phyloP scores from a whole-genome alignment of 2,888 invertebrate genomes.

The Hipparchia semele region DNA sequence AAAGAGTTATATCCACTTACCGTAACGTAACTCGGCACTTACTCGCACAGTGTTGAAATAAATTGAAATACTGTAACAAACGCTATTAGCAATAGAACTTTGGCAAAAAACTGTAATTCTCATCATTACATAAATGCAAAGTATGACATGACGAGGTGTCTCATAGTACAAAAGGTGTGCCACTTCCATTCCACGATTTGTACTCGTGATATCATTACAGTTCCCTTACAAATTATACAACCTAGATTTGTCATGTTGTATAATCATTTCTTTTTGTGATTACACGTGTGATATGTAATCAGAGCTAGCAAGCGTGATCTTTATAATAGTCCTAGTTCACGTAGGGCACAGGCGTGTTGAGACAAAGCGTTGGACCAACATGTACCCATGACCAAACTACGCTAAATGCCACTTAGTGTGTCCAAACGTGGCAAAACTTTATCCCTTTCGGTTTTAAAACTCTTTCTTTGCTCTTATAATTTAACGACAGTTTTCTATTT shows the following conservation, averaged over 20 bases:
- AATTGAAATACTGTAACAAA: conserved; percentile 11
- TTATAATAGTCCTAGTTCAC: not conserved
- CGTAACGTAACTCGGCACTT: conserved; percentile 11
- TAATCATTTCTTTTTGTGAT: conserved; percentile 64
- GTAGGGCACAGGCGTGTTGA: not conserved
- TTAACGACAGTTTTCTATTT: too few species aligned
- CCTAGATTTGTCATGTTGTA: conserved; percentile 53
- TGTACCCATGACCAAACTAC: too few species aligned
- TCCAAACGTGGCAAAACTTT: too few species aligned
- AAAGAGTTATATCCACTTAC: conserved; percentile 10
- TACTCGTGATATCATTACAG: conserved; percentile 51
- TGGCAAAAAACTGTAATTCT: conserved; percentile 50
- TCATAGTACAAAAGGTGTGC: conserved; percentile 64
- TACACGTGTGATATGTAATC: conserved; percentile 39
- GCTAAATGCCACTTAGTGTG: too few species aligned
- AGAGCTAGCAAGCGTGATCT: conserved; percentile 7
- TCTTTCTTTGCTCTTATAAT: too few species aligned
- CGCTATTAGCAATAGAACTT: conserved; percentile 19
- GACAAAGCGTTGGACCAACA: not conserved
- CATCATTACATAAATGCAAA: conserved; percentile 60
- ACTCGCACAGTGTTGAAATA: conserved; percentile 16
- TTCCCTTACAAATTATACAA: conserved; percentile 65
- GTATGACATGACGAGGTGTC: conserved; percentile 56
- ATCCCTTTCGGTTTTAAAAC: too few species aligned
- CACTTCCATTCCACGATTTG: conserved; percentile 62